Percentiles rank a stretch among this genome's conserved stretches.
Conservation (phyloP, 2,113 vertebrate species). For the Calonectris borealis region DNA sequence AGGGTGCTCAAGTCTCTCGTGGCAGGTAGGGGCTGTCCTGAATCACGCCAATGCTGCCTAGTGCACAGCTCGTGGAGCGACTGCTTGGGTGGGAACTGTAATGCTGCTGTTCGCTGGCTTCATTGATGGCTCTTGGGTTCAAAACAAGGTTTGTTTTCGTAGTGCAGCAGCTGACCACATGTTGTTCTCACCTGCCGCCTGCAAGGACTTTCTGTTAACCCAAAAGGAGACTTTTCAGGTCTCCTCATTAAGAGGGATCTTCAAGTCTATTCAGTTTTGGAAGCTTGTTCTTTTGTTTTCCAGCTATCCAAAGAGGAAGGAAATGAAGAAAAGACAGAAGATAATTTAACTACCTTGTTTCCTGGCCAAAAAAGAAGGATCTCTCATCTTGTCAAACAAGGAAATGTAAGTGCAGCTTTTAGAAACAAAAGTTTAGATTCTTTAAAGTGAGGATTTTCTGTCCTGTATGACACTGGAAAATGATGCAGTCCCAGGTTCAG, state of each 20-base stretch:
- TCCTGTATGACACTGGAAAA: background rate
- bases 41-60: background rate
- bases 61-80: accelerated
- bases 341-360: conserved; percentile 85
- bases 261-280: background rate
- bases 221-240: background rate
- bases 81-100: background rate
- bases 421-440: background rate
- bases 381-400: conserved; percentile 88
- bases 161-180: background rate
- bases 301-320: conserved; percentile 73
- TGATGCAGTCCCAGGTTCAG: background rate
- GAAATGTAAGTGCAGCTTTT: conserved; percentile 77
- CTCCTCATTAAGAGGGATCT: background rate
- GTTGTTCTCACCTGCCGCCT: background rate
- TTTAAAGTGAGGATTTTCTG: background rate
- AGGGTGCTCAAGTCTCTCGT: background rate
- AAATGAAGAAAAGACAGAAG: conserved; percentile 73
- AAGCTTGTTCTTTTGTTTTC: conserved; percentile 10
- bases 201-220: background rate
- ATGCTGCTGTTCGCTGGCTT: background rate
- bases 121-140: background rate
- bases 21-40: background rate
- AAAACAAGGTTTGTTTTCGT: background rate
- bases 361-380: conserved; percentile 95